Evolutionary conservation across 2,888 invertebrate genomes (phyloP).

Genomic region (Habrosyne pyritoides): DNA sequence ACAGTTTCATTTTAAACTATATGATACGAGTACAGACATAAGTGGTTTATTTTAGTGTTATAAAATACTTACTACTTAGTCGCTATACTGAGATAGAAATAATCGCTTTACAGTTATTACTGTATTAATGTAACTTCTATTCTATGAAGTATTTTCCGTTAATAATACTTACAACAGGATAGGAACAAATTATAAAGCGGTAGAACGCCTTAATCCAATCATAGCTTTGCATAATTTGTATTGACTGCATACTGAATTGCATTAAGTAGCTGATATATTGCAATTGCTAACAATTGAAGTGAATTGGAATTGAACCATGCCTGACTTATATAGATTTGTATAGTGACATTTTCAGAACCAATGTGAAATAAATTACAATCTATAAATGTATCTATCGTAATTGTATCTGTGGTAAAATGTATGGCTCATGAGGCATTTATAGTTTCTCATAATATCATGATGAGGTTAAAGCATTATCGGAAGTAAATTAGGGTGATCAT

Average conservation of each 20-base stretch:
- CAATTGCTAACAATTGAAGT: not conserved
- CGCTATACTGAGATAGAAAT: no score
- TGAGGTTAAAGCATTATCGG: slow-evolving; percentile 54
- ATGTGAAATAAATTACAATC: not conserved
- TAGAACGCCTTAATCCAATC: slow-evolving; percentile 67
- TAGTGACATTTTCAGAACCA: no score
- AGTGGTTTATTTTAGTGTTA: no score
- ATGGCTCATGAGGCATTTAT: no score
- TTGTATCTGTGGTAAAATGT: no score
- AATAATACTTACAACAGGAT: no score
- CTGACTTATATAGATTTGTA: not conserved
- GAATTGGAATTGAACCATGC: not conserved
- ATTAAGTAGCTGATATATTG: not conserved
- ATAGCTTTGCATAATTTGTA: slow-evolving; percentile 71
- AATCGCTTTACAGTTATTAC: no score
- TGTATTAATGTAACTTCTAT: not conserved
- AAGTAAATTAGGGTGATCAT: slow-evolving; percentile 64
- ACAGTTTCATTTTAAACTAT: not conserved
- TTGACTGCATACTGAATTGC: slow-evolving; percentile 29
- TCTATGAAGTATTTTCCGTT: not conserved
- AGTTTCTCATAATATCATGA: no score
- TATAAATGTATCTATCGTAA: no score
- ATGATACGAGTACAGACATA: no score
- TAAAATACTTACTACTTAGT: no score
- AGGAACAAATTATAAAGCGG: slow-evolving; percentile 20